phyloP scores from a whole-genome alignment of 2,888 invertebrate species.

The Synanthedon andrenaeformis region DNA sequence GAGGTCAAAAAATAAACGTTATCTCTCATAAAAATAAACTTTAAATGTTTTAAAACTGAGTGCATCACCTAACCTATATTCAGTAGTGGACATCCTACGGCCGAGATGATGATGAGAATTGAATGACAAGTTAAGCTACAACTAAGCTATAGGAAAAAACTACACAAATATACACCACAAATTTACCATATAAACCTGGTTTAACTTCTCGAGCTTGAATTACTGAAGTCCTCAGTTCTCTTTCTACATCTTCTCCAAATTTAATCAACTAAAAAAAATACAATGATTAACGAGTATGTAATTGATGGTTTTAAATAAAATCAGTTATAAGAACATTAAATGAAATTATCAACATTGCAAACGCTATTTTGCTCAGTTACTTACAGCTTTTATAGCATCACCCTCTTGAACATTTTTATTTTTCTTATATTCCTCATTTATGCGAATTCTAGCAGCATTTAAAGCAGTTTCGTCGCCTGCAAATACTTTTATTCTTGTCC shows the following conservation, averaged over 20 bases:
- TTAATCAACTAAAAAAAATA: constrained; percentile 73
- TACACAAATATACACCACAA: constrained; percentile 5
- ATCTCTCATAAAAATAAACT: no score
- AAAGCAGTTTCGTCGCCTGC: constrained; percentile 74
- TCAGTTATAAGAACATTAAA: background rate
- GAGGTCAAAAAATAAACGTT: no score
- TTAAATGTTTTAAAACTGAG: no score
- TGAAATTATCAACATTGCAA: constrained; percentile 1
- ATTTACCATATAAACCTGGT: constrained; percentile 75
- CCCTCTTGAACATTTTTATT: constrained; percentile 72
- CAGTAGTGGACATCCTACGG: no score
- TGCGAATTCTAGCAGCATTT: constrained; percentile 73
- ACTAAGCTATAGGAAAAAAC: background rate
- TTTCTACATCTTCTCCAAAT: constrained; percentile 76
- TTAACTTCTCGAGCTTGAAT: constrained; percentile 78
- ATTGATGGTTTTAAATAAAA: background rate
- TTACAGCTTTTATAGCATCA: constrained; percentile 74
- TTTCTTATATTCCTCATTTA: constrained; percentile 81
- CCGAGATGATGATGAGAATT: no score
- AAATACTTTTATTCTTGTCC: constrained; percentile 76
- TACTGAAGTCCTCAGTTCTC: constrained; percentile 77
- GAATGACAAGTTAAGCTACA: background rate
- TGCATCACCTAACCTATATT: no score
- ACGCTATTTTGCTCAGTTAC: constrained; percentile 4
- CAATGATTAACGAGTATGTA: background rate